These are phyloP conservation scores for Sylvia atricapilla DNA, from an alignment of 2,113 vertebrate species.

Conservation along the genomic window DNA sequence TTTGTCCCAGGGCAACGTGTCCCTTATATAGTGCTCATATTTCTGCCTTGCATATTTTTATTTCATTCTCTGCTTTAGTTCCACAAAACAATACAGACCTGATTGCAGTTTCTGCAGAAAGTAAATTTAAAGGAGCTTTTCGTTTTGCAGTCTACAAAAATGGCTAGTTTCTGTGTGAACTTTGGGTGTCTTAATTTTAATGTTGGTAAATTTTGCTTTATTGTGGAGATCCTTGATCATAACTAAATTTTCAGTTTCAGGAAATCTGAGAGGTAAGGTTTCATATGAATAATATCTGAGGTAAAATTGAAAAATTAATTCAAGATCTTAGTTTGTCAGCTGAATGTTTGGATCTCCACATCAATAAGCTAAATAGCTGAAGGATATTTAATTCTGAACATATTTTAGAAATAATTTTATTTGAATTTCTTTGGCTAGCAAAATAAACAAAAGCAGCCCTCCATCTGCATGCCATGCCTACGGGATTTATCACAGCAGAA, in stretches of 20 bases:
- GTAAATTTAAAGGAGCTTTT: background rate
- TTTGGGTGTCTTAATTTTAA: background rate
- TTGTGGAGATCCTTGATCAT: background rate
- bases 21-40: background rate
- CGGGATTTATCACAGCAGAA: background rate
- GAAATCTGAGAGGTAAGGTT: background rate
- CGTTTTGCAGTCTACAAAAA: background rate
- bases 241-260: background rate
- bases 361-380: background rate
- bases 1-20: background rate
- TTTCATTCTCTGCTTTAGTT: background rate
- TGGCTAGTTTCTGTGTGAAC: background rate
- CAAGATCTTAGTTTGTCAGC: background rate
- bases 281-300: background rate
- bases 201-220: background rate
- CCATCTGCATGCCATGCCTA: background rate
- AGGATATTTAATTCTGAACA: constrained; percentile 21
- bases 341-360: background rate
- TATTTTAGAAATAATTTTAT: background rate
- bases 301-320: background rate
- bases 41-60: background rate
- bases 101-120: background rate
- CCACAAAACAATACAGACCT: background rate
- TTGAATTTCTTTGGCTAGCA: background rate
- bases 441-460: background rate